These are phyloP conservation scores for Amphibalanus amphitrite DNA, from an alignment of 1,140 invertebrate genomes.

Conservation along the genomic window DNA sequence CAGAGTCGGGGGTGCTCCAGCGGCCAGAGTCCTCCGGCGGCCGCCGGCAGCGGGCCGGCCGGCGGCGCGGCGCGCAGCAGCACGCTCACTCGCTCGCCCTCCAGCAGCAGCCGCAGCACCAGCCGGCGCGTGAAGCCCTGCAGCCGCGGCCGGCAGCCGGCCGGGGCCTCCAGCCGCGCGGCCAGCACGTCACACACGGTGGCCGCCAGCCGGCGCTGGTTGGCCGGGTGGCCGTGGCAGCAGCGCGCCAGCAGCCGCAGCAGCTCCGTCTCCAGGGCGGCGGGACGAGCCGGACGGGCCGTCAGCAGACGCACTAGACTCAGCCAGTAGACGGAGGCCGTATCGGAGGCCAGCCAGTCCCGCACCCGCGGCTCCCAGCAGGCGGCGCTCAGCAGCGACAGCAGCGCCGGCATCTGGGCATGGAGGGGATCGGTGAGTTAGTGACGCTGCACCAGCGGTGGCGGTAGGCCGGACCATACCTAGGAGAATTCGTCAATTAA, in stretches of 20 bases:
- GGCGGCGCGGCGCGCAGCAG: constrained; percentile 39
- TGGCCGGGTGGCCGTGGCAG: constrained; percentile 62
- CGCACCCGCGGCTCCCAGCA: constrained; percentile 61
- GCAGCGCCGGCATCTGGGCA: constrained; percentile 53
- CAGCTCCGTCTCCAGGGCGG: constrained; percentile 46
- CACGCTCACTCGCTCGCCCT: constrained; percentile 59
- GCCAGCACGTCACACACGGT: constrained; percentile 52
- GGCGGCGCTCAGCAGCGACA: constrained; percentile 54
- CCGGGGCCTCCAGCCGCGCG: constrained; percentile 39
- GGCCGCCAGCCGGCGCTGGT: constrained; percentile 62
- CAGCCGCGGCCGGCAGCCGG: constrained; percentile 43
- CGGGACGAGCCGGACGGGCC: constrained; percentile 34
- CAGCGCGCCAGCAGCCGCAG: constrained; percentile 41
- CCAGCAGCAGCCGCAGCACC: constrained; percentile 63
- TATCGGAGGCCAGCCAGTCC: constrained; percentile 61
- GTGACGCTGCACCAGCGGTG: no score
- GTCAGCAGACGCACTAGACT: constrained; percentile 55
- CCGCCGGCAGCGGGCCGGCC: constrained; percentile 31
- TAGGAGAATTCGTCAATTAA: no score
- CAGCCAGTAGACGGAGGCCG: constrained; percentile 65
- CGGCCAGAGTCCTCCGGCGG: constrained; percentile 31
- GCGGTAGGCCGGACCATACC: no score
- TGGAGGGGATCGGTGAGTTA: no score
- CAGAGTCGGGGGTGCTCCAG: neutral
- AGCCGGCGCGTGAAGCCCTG: constrained; percentile 72